Evolutionary conservation across 2,113 vertebrate species (phyloP).

Genomic region (Seriola aureovittata): DNA sequence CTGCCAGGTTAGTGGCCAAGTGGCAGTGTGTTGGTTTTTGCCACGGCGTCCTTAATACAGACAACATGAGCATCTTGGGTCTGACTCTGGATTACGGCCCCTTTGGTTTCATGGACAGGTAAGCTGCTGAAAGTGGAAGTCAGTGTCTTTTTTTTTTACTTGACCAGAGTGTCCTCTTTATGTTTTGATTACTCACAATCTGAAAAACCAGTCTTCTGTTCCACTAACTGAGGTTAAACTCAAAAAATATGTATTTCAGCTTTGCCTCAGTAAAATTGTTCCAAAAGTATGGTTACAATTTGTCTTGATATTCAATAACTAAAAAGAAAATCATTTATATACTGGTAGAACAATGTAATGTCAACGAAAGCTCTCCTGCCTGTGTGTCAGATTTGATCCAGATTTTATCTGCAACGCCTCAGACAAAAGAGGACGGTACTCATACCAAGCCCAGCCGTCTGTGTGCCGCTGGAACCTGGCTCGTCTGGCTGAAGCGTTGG

Average conservation of each 20-base stretch:
- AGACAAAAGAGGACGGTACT: constrained; percentile 90
- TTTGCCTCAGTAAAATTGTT: not conserved
- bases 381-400: constrained; percentile 89
- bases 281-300: too few relatives aligned
- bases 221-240: too few relatives aligned
- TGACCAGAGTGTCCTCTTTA: too few relatives aligned
- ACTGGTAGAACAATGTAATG: too few relatives aligned
- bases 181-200: too few relatives aligned
- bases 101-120: constrained; percentile 96
- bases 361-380: not conserved
- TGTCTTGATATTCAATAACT: too few relatives aligned
- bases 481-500: constrained; percentile 90
- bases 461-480: constrained; percentile 94
- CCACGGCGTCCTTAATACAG: constrained; percentile 95
- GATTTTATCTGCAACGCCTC: constrained; percentile 93
- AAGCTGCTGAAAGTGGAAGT: constrained; percentile 78
- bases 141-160: not conserved
- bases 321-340: not conserved
- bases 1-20: constrained; percentile 89
- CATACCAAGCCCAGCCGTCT: constrained; percentile 90
- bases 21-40: constrained; percentile 97
- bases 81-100: constrained; percentile 95
- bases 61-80: constrained; percentile 96
- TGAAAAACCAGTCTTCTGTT: too few relatives aligned
- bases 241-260: not conserved